Evolutionary conservation across 1,140 invertebrate genomes (phyloP), one percentile per base, ranked within the genome.

Genomic region (Ceratina calcarata): DNA sequence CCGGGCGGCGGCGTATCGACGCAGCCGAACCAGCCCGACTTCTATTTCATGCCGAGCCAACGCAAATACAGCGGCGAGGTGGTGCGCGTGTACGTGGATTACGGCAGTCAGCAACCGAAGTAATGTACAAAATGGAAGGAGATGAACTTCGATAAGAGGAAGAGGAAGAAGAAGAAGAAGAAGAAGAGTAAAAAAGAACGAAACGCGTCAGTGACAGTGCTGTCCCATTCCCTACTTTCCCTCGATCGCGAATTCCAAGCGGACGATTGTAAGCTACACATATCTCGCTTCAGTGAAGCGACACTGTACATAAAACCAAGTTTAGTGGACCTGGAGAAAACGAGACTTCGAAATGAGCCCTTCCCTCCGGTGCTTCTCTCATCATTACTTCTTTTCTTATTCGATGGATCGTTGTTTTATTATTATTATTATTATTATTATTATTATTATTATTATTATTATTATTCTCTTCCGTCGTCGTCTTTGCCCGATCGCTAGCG

Each of bases 21-120:
- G 0, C 85, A 83, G 6, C 68, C 85, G 20, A 87, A 86, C n/a
- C 94, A 96, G 80, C 96, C 97, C 0, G 97, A 98, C 92, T 98
- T 98, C 92, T 98, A 98, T 91, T 98, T 98, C 90, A 98, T 98
- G 97, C 97, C 97, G 18, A 98, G 97, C 49, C 97, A 98, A 88
- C 93, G 97, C 67, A 98, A 98, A 91, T 98, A 98, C 92, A 97
- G 97, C 82, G 97, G 97, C 76, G 97, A 98, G 93, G 96, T 97
- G 1, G 97, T 98, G n/a, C 94, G 97, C 81, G 97, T 98, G 7
- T 98, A 97, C 91, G 97, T 98, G 1, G 96, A 97, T 90, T 96
- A 97, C 88, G 91, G 88, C 18, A 92, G 91, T 80, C 90, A 92
- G 70, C 86, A 90, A 76, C 80, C 87, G 37, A 92, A 91, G 73